A percentile compares a stretch with the other conserved stretches of the same genome.
These are phyloP conservation scores for Scaptomyza polygonia DNA, from an alignment of 2,888 invertebrate genomes.

Conservation along the genomic window DNA sequence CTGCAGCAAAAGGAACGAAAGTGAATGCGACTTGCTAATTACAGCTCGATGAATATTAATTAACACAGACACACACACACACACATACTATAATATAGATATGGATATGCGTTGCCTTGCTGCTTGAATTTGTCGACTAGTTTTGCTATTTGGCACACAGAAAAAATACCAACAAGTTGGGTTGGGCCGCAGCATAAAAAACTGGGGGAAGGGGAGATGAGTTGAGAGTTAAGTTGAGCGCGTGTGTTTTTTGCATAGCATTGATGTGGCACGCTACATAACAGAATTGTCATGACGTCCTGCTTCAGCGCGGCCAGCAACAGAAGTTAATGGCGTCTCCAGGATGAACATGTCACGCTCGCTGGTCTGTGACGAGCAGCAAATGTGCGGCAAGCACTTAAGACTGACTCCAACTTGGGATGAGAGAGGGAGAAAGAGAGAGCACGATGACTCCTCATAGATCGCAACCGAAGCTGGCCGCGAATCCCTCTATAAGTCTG, in stretches of 20 bases:
- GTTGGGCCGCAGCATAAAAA: not conserved
- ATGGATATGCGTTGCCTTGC: not conserved
- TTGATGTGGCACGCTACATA: constrained; percentile 45
- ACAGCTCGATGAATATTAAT: constrained; percentile 77
- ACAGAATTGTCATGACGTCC: constrained; percentile 66
- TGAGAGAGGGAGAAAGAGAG: not conserved
- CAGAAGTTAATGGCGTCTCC: constrained; percentile 63
- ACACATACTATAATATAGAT: not conserved
- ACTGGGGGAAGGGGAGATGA: not conserved
- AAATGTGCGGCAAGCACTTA: constrained; percentile 66
- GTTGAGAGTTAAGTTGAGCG: constrained; percentile 17
- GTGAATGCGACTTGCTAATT: constrained; percentile 59
- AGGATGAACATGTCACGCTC: constrained; percentile 77
- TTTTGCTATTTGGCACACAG: constrained; percentile 45
- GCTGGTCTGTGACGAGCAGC: constrained; percentile 71
- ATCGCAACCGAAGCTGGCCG: constrained; percentile 25
- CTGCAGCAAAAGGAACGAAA: constrained; percentile 21
- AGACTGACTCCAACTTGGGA: too few species aligned
- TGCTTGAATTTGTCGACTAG: constrained; percentile 31
- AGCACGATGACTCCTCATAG: constrained; percentile 6
- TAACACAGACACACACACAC: constrained; percentile 25
- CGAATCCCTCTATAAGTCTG: constrained; percentile 38
- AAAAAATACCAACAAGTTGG: not conserved
- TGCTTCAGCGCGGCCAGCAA: constrained; percentile 62
- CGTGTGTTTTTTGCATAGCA: constrained; percentile 52